These are phyloP conservation scores for Spea bombifrons DNA, from an alignment of 2,113 vertebrate species.

Conservation along the genomic window DNA sequence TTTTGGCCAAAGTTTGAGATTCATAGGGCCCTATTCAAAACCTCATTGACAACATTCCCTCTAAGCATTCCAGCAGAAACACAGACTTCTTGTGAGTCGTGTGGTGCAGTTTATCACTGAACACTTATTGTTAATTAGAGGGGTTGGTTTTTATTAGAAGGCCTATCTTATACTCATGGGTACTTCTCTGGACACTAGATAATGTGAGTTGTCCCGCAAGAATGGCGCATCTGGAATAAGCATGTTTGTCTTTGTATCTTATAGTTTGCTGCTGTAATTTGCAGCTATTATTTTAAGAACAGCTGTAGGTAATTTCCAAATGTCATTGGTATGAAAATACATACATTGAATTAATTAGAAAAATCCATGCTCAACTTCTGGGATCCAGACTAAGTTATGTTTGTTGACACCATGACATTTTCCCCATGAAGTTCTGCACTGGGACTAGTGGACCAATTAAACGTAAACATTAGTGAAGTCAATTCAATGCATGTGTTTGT, in stretches of 20 bases:
- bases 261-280: conserved; percentile 30
- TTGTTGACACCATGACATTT: conserved; percentile 30
- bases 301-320: conserved; percentile 58
- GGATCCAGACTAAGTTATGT: not conserved
- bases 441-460: conserved; percentile 40
- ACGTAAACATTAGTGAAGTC: conserved; percentile 50
- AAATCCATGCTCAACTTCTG: conserved; percentile 38
- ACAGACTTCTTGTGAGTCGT: no score
- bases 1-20: no score
- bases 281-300: conserved; percentile 45
- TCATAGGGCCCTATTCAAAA: no score
- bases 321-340: conserved; percentile 51
- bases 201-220: conserved; percentile 9
- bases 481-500: conserved; percentile 6
- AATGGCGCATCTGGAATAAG: conserved; percentile 34
- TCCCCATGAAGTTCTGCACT: conserved; percentile 22
- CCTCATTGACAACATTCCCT: no score
- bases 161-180: not conserved
- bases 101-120: no score
- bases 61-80: no score
- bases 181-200: not conserved
- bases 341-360: conserved; percentile 48
- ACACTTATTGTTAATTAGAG: no score
- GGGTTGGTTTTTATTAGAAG: no score
- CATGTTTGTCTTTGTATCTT: conserved; percentile 23